Evolutionary conservation across 2,797 vertebrate genomes (phyloP).

Genomic region (Intellagama lesueurii): DNA sequence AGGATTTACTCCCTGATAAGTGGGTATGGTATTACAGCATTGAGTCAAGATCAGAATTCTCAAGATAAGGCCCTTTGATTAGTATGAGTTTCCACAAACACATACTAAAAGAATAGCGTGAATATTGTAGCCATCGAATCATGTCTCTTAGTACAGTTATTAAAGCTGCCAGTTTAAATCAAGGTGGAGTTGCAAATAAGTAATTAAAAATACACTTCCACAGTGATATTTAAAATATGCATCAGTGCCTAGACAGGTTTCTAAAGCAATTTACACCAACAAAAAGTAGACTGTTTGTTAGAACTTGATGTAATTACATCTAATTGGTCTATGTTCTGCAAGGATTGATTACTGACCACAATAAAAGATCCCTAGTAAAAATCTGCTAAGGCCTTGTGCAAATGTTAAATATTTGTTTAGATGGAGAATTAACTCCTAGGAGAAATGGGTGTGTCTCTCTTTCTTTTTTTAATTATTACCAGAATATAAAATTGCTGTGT

Average conservation of each 20-base stretch:
- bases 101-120: conserved; percentile 40
- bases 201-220: conserved; percentile 66
- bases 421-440: conserved; percentile 47
- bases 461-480: background rate
- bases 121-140: conserved; percentile 33
- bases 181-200: conserved; percentile 55
- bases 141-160: conserved; percentile 50
- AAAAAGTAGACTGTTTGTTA: conserved; percentile 72
- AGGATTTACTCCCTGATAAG: background rate
- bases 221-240: conserved; percentile 63
- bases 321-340: conserved; percentile 72
- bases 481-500: conserved; percentile 29
- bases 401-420: conserved; percentile 59
- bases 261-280: conserved; percentile 75
- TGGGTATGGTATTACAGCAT: background rate
- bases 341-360: conserved; percentile 74
- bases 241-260: conserved; percentile 71
- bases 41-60: background rate
- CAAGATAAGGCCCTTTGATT: background rate
- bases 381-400: conserved; percentile 63
- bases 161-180: conserved; percentile 52
- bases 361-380: conserved; percentile 67
- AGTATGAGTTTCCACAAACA: conserved; percentile 22
- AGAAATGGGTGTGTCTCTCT: conserved; percentile 4
- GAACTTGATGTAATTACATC: conserved; percentile 72